Percentiles rank a stretch among this genome's conserved stretches.
These are phyloP conservation scores for Naja naja DNA, from an alignment of 2,113 vertebrate species.

Conservation along the genomic window DNA sequence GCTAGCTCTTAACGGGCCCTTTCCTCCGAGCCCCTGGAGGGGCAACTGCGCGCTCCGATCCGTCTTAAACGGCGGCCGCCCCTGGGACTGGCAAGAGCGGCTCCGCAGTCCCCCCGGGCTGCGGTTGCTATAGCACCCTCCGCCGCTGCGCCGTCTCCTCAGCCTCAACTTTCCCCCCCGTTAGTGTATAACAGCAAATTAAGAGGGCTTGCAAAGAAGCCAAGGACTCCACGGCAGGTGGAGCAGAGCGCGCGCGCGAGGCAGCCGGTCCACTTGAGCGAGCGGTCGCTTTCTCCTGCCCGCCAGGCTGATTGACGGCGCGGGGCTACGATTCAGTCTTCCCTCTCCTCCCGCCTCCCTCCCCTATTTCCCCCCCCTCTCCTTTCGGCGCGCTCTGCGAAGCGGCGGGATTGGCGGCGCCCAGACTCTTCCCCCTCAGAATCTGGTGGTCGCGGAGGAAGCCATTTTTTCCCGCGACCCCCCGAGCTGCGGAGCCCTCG, in stretches of 20 bases:
- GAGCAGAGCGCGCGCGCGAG: neutral
- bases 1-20: too few relatives aligned
- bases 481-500: neutral
- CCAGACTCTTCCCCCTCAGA: neutral
- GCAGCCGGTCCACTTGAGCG: neutral
- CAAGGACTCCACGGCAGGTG: neutral
- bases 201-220: neutral
- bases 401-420: neutral
- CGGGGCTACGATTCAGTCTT: neutral
- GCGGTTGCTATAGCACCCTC: slow-evolving; percentile 65
- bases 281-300: neutral
- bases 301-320: neutral
- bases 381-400: neutral
- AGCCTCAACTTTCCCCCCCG: slow-evolving; percentile 53
- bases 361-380: too few relatives aligned
- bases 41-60: neutral
- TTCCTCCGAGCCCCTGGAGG: neutral
- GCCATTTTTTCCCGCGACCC: slow-evolving; percentile 23
- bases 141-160: slow-evolving; percentile 53
- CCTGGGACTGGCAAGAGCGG: neutral
- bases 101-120: slow-evolving; percentile 17
- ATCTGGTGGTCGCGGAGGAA: neutral
- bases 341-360: neutral
- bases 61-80: neutral
- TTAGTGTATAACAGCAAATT: slow-evolving; percentile 32